Evolutionary conservation across 2,888 invertebrate genomes (phyloP).

Genomic region (Helicoverpa assulta): DNA sequence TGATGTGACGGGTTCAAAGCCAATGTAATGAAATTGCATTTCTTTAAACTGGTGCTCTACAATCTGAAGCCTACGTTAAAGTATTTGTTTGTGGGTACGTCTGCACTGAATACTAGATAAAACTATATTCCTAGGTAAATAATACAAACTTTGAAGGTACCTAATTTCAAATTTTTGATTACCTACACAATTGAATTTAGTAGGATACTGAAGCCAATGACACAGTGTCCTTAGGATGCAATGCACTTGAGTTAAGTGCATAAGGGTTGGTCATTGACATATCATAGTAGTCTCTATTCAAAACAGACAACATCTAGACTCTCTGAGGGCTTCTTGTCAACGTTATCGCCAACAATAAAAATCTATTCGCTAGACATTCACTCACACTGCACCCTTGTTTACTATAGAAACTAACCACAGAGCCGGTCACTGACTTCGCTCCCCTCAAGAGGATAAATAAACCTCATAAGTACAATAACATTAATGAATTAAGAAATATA

Average conservation of each 20-base stretch:
- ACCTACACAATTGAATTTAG: too few species aligned
- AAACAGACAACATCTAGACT: background rate
- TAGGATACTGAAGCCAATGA: background rate
- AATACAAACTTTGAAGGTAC: too few species aligned
- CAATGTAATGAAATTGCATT: conserved; percentile 21
- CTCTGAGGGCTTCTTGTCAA: background rate
- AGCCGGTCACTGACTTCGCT: background rate
- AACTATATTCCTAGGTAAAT: too few species aligned
- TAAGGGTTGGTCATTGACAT: background rate
- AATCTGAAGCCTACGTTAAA: too few species aligned
- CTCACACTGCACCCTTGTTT: background rate
- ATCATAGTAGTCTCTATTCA: background rate
- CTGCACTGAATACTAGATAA: too few species aligned
- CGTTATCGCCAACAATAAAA: background rate
- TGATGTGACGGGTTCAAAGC: conserved; percentile 37
- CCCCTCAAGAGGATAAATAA: background rate
- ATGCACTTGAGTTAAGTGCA: background rate
- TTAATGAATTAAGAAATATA: too few species aligned
- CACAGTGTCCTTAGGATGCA: background rate
- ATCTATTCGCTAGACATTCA: background rate
- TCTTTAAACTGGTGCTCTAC: background rate
- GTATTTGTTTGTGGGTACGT: too few species aligned
- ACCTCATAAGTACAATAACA: background rate
- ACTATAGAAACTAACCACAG: background rate
- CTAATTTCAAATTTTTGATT: too few species aligned